Base-by-base conservation (phyloP, 1,140 invertebrate genomes). In the Drosophila mayri region DNA sequence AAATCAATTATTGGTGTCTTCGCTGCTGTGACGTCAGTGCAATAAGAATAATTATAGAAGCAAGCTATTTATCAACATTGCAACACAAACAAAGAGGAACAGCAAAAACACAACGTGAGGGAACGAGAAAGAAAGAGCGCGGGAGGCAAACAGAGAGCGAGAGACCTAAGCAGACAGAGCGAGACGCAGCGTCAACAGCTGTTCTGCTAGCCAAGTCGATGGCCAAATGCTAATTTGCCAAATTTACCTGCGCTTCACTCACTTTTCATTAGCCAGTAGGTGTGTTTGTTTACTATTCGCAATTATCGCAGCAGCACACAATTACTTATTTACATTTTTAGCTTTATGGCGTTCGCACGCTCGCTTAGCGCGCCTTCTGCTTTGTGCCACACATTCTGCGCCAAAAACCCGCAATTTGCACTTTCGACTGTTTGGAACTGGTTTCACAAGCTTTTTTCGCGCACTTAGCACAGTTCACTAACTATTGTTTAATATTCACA, bases 321-420 rank as follows among this genome's bases (percentile, higher is more conserved):
- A 65, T 84, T 67, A 71, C 83, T 88, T 87, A 88, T 87, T 88
- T 84, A 87, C 80, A 84, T 84, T 58, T 63, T 62, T 57, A 47
- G 41, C 32, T 66, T 67, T 52, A 50, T 7, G 64, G 64, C 49
- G 59, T 50, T 80, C 47, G 59, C 80, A 80, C 64, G 54, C 66
- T 71, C 49, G 18, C 76, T 87, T 78, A 84, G 67, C 84, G 67
- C 58, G 54, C 59, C 28, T 73, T 84, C 46, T 67, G 50, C 63
- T 88, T 86, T 83, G 65, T 71, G 62, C 30, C 41, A 52, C 68
- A 50, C 79, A 68, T 87, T 87, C 72, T 47, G 63, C 46, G 67
- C 67, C 38, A 46, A 61, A 41, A 57, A 44, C 38, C 55, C 67
- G 57, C 47, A 46, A 58, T 57, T 63, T 28, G 43, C 57, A 55